phyloP scores from a whole-genome alignment of 2,888 invertebrate species.

The Sepioteuthis lessoniana region DNA sequence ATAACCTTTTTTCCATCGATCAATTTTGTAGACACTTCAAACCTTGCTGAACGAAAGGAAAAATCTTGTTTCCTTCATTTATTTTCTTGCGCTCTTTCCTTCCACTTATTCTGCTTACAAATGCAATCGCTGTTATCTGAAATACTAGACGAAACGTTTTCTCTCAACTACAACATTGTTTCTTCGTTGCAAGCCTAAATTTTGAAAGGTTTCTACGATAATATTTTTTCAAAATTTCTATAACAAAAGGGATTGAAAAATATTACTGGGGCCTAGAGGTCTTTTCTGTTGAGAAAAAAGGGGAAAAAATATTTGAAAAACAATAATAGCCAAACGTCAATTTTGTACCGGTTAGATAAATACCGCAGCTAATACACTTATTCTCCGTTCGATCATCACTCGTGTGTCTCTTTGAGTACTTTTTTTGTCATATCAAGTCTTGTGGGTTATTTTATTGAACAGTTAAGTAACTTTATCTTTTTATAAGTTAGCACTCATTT shows the following conservation, averaged over 20 bases:
- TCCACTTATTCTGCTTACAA: not conserved
- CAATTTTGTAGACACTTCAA: not conserved
- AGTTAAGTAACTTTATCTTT: no score
- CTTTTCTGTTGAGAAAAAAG: not conserved
- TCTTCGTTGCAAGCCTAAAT: not conserved
- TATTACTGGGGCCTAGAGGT: not conserved
- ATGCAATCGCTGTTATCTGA: not conserved
- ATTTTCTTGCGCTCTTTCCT: not conserved
- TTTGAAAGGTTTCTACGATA: not conserved
- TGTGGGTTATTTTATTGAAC: no score
- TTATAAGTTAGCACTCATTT: no score
- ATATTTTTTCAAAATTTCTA: not conserved
- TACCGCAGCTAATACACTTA: not conserved
- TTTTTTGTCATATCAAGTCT: no score
- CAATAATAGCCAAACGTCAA: not conserved
- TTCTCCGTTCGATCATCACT: no score
- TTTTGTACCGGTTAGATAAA: not conserved
- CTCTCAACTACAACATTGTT: no score
- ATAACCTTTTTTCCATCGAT: not conserved
- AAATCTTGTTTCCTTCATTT: not conserved
- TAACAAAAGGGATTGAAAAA: not conserved
- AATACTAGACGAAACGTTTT: no score
- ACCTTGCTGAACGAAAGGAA: not conserved
- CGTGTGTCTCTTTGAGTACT: no score
- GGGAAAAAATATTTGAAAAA: no score